Evolutionary conservation across 2,797 vertebrate genomes (phyloP).

Genomic region (Nyctibius grandis): DNA sequence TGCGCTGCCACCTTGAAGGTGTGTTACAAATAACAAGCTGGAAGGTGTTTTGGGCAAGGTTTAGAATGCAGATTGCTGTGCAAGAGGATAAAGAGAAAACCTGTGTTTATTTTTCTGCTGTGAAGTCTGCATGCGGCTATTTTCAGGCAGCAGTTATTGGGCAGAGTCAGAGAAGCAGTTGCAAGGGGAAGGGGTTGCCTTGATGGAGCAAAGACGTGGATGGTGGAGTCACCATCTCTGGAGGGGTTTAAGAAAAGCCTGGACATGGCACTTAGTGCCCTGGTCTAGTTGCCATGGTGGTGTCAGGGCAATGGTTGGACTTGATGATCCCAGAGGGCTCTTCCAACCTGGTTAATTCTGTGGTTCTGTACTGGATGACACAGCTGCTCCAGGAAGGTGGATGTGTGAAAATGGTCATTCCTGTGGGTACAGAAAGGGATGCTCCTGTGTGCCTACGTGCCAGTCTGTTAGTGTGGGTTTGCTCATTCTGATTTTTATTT

Average conservation of each 20-base stretch:
- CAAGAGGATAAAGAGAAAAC: background rate
- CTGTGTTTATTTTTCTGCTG: background rate
- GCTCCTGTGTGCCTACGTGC: fast-evolving
- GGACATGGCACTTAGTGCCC: too few species aligned
- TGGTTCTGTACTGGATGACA: background rate
- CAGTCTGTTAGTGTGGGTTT: background rate
- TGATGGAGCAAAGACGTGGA: too few species aligned
- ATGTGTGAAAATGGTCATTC: fast-evolving
- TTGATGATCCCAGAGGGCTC: too few species aligned
- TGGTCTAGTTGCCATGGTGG: too few species aligned
- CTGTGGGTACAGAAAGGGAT: background rate
- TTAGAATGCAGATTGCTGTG: background rate
- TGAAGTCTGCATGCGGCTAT: background rate
- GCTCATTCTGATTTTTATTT: background rate
- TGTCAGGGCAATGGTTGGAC: too few species aligned
- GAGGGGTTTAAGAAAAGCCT: too few species aligned
- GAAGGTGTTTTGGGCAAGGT: background rate
- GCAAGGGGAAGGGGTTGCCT: background rate
- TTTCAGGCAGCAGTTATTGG: background rate
- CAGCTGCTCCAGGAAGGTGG: background rate
- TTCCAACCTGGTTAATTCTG: too few species aligned
- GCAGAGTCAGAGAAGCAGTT: fast-evolving
- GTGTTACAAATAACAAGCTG: background rate
- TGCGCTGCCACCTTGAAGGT: background rate
- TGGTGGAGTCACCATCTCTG: too few species aligned